Percentiles rank a stretch among this genome's conserved stretches.
Evolutionary conservation across 2,113 vertebrate genomes (phyloP).

Genomic region (Psilopogon haemacephalus): DNA sequence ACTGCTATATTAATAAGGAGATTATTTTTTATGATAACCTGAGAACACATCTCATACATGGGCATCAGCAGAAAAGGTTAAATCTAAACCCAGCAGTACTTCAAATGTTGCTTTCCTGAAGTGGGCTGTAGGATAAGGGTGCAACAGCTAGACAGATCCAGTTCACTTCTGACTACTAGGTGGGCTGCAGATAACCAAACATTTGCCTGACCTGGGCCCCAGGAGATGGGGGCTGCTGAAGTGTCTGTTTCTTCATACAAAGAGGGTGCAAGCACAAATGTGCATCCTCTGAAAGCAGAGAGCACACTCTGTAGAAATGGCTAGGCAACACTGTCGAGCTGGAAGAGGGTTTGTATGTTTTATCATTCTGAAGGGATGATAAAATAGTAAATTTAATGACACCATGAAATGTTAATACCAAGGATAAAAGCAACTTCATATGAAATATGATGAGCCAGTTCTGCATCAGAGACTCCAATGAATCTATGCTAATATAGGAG

Average conservation of each 20-base stretch:
- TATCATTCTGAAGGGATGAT: neutral
- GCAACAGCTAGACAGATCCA: neutral
- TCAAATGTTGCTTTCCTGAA: neutral
- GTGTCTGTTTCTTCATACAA: neutral
- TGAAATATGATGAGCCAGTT: slow-evolving; percentile 15
- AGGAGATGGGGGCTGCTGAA: neutral
- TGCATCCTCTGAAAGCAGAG: neutral
- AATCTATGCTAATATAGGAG: neutral
- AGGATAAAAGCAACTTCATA: slow-evolving; percentile 8
- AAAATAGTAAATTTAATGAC: slow-evolving; percentile 26
- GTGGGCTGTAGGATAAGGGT: neutral
- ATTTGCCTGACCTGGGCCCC: neutral
- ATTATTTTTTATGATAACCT: neutral
- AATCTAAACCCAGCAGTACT: neutral
- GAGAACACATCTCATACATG: neutral
- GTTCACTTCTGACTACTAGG: neutral
- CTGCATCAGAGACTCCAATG: neutral
- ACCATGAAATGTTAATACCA: neutral
- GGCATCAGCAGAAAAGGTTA: neutral
- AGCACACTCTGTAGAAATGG: neutral
- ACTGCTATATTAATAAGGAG: neutral
- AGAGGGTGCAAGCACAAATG: neutral
- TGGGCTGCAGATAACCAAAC: neutral
- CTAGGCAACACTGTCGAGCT: neutral
- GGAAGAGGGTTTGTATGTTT: neutral